These are phyloP conservation scores for Malaclemys terrapin DNA, from an alignment of 2,113 vertebrate genomes.

Conservation along the genomic window DNA sequence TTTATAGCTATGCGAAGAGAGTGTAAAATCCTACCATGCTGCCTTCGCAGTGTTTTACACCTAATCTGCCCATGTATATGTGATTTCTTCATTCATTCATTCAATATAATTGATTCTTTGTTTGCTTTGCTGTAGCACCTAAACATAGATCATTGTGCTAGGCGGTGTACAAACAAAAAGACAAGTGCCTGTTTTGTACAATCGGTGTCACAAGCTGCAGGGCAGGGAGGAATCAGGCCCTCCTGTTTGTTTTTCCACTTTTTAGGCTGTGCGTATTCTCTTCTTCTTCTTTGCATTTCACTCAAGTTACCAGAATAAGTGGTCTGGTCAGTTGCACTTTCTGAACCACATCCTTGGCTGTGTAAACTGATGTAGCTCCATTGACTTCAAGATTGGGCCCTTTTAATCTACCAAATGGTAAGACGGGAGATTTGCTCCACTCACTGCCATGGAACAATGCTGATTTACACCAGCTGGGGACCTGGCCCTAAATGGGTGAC, in stretches of 20 bases:
- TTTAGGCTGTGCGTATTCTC: not conserved
- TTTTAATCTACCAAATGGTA: not conserved
- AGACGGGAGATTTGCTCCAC: not conserved
- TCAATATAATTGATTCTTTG: not conserved
- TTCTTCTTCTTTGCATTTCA: not conserved
- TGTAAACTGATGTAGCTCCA: not conserved
- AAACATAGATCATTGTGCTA: not conserved
- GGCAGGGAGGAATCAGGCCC: not conserved
- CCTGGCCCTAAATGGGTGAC: not conserved
- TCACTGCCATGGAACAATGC: not conserved
- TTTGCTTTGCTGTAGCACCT: not conserved
- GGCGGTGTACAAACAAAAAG: not conserved
- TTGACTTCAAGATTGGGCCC: not conserved
- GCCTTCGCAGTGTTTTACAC: not conserved
- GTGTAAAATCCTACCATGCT: not conserved
- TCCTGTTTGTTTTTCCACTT: not conserved
- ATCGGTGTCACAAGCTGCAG: not conserved
- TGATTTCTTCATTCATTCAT: not conserved
- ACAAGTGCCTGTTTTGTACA: not conserved
- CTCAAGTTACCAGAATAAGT: not conserved
- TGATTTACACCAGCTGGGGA: not conserved
- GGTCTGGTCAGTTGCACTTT: not conserved
- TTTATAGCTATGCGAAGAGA: not conserved
- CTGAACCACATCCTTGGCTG: not conserved
- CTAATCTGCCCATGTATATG: not conserved